Evolutionary conservation across 2,888 invertebrate species (phyloP).

Genomic region (Oxystoma pomonae): DNA sequence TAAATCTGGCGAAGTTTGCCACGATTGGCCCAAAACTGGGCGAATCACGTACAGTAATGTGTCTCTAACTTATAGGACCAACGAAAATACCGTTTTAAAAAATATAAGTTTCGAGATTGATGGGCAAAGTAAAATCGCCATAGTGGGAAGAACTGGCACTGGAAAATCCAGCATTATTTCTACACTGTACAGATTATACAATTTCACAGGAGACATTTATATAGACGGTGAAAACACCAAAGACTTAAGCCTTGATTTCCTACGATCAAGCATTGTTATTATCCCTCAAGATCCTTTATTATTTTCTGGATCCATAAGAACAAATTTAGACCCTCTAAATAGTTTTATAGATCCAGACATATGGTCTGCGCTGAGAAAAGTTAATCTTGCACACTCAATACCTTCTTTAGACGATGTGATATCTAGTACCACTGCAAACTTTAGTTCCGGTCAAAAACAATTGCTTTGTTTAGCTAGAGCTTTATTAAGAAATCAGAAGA

Average conservation of each 20-base stretch:
- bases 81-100: constrained; percentile 59
- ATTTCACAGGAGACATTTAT: constrained; percentile 69
- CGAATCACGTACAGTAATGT: constrained; percentile 63
- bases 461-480: constrained; percentile 67
- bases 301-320: constrained; percentile 81
- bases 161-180: constrained; percentile 74
- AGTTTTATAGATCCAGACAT: constrained; percentile 71
- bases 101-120: constrained; percentile 54
- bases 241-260: constrained; percentile 64
- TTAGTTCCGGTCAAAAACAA: constrained; percentile 56
- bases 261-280: constrained; percentile 74
- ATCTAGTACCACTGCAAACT: constrained; percentile 59
- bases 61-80: constrained; percentile 65
- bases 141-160: constrained; percentile 79
- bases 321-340: constrained; percentile 86
- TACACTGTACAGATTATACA: constrained; percentile 75
- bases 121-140: constrained; percentile 68
- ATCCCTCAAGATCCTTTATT: constrained; percentile 85
- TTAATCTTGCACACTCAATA: constrained; percentile 68
- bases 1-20: constrained; percentile 16
- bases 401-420: constrained; percentile 60
- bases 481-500: constrained; percentile 46
- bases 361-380: constrained; percentile 83
- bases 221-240: constrained; percentile 75
- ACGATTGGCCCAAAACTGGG: constrained; percentile 67